Percentiles rank a stretch among this genome's conserved stretches.
Evolutionary conservation across 2,113 vertebrate species (phyloP).

Genomic region (Zingel zingel): DNA sequence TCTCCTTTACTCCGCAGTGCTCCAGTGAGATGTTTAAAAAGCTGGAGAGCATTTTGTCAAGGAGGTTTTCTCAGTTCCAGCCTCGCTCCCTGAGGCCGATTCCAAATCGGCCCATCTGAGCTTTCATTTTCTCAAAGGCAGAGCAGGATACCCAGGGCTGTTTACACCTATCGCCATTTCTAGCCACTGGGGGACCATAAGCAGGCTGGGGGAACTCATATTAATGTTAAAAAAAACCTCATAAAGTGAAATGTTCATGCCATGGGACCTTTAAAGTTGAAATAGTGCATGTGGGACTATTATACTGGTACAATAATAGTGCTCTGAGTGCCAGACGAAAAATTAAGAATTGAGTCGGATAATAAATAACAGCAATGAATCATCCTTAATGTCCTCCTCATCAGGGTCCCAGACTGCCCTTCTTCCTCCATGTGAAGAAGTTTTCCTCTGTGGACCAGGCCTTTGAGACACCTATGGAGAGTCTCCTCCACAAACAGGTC

Average conservation of each 20-base stretch:
- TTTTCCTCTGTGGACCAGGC: conserved; percentile 43
- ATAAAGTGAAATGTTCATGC: too few species aligned
- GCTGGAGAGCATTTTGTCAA: conserved; percentile 81
- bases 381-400: background rate
- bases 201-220: too few species aligned
- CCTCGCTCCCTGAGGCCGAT: too few species aligned
- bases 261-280: too few species aligned
- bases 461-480: conserved; percentile 52
- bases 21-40: conserved; percentile 84
- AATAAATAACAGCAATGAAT: background rate
- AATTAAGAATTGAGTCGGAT: background rate
- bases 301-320: background rate
- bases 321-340: background rate
- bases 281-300: background rate
- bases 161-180: too few species aligned
- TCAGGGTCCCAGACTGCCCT: conserved; percentile 55
- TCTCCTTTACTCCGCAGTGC: conserved; percentile 56
- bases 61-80: too few species aligned
- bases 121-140: too few species aligned
- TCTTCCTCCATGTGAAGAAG: conserved; percentile 30
- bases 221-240: too few species aligned
- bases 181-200: too few species aligned
- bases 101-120: too few species aligned
- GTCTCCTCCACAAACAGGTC: conserved; percentile 33
- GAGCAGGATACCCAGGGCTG: too few species aligned